Conservation (phyloP, 2,113 vertebrate species). For the Sapajus apella region DNA sequence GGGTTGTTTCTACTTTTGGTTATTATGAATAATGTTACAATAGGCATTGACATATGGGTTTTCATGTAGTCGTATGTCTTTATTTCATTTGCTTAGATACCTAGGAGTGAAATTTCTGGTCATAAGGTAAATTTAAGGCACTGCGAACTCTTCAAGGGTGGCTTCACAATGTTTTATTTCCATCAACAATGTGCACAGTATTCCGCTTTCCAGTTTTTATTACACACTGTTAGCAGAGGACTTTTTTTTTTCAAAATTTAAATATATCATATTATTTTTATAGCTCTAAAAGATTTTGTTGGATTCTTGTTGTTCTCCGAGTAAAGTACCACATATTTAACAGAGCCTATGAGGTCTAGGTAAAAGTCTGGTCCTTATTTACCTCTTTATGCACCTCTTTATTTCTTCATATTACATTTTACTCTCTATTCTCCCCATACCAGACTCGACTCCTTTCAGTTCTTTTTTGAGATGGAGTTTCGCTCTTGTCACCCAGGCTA, state of each 20-base stretch:
- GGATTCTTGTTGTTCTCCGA: background rate
- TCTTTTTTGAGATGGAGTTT: no score
- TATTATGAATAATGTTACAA: background rate
- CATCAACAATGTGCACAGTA: background rate
- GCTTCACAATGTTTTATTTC: background rate
- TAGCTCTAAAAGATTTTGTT: background rate
- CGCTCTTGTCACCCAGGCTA: no score
- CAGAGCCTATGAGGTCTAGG: background rate
- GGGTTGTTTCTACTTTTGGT: background rate
- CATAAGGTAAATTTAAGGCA: background rate
- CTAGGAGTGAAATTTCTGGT: background rate
- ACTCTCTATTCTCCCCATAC: background rate
- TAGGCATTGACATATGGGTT: background rate
- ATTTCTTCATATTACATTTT: background rate
- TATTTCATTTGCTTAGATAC: background rate
- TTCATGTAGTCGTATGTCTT: background rate
- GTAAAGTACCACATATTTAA: background rate
- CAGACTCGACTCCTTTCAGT: background rate
- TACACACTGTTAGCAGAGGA: background rate
- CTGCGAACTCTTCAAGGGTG: background rate
- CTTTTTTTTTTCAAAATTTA: background rate
- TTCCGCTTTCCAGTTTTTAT: background rate
- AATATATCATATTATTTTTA: background rate
- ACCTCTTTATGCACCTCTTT: background rate
- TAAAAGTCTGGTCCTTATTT: background rate